phyloP scores from a whole-genome alignment of 1,140 invertebrate species.

The Dysdera silvatica region DNA sequence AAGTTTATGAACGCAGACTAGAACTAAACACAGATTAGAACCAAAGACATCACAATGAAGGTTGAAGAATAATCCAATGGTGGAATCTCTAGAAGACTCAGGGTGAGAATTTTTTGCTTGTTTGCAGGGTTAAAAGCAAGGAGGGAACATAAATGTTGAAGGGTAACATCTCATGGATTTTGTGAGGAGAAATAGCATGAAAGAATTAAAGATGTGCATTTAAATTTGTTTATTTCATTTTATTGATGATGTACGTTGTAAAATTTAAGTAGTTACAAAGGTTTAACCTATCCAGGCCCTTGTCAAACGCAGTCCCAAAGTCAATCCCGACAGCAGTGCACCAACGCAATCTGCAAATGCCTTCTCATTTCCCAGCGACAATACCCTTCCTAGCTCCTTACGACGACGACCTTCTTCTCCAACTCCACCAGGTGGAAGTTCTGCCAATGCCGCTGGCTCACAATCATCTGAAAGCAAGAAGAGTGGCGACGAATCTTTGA shows the following conservation, averaged over 20 bases:
- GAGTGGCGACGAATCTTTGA: constrained; percentile 47
- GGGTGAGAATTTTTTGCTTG: too few species aligned
- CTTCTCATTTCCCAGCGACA: constrained; percentile 43
- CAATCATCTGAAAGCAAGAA: constrained; percentile 35
- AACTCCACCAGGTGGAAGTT: constrained; percentile 32
- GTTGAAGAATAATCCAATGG: too few species aligned
- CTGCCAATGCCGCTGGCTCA: constrained; percentile 21
- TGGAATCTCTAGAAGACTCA: too few species aligned
- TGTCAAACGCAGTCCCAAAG: constrained; percentile 59
- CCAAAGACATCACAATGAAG: too few species aligned
- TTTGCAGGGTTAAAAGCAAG: too few species aligned
- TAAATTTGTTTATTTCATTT: not conserved
- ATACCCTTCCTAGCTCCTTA: constrained; percentile 49
- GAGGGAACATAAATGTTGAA: too few species aligned
- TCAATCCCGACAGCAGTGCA: constrained; percentile 33
- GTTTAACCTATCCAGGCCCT: constrained; percentile 52
- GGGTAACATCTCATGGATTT: too few species aligned
- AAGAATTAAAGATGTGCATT: too few species aligned
- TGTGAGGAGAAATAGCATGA: too few species aligned
- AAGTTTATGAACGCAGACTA: too few species aligned
- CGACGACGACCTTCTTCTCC: constrained; percentile 65
- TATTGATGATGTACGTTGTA: not conserved
- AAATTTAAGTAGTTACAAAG: not conserved
- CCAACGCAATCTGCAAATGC: constrained; percentile 39
- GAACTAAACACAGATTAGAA: too few species aligned